phyloP scores from a whole-genome alignment of 2,888 invertebrate genomes.

The Ormia ochracea region DNA sequence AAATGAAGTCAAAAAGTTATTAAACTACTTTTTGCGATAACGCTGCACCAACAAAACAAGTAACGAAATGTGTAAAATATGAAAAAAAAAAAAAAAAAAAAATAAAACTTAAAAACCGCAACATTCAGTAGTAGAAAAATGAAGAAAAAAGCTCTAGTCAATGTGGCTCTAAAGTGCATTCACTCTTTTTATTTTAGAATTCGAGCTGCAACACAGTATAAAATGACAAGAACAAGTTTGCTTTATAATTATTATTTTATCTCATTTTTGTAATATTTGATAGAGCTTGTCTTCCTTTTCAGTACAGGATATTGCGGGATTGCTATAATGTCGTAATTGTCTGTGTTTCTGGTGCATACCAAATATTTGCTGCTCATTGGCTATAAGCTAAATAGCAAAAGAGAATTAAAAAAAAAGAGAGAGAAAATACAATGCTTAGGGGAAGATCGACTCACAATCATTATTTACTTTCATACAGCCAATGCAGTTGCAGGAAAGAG shows the following conservation, averaged over 20 bases:
- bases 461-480: too few relatives aligned
- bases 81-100: too few relatives aligned
- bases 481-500: too few relatives aligned
- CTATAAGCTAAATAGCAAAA: not conserved
- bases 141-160: constrained; percentile 17
- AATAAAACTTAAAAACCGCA: constrained; percentile 46
- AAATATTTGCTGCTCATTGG: constrained; percentile 31
- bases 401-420: not conserved
- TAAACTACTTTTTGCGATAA: not conserved
- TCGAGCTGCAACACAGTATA: constrained; percentile 3
- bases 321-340: constrained; percentile 1
- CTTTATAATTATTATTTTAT: constrained; percentile 30
- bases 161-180: constrained; percentile 29
- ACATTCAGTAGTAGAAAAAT: constrained; percentile 24
- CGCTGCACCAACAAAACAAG: not conserved
- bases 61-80: not conserved
- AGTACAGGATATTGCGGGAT: constrained; percentile 1
- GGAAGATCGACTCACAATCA: not conserved
- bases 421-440: not conserved
- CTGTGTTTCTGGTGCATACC: constrained; percentile 7
- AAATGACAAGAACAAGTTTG: constrained; percentile 36
- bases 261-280: not conserved
- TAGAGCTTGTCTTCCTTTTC: not conserved
- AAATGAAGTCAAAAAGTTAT: constrained; percentile 47
- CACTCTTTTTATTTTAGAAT: not conserved